phyloP scores from a whole-genome alignment of 2,797 vertebrate species.

The Numenius phaeopus region DNA sequence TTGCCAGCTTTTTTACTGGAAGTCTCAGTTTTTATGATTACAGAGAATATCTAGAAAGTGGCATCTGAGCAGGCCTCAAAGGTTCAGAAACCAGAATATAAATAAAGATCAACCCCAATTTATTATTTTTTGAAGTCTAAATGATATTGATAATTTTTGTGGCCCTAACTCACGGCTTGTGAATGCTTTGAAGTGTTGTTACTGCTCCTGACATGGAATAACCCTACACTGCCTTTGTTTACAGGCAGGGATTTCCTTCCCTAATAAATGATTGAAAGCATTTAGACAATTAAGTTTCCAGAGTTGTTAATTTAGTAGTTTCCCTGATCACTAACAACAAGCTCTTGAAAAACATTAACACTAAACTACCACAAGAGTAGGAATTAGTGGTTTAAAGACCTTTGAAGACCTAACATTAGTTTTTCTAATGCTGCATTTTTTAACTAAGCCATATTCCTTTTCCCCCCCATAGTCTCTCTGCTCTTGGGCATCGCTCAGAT shows the following conservation, averaged over 20 bases:
- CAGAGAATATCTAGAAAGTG: not conserved
- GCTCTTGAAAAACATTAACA: not conserved
- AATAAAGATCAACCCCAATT: not conserved
- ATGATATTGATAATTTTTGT: not conserved
- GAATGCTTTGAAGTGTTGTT: not conserved
- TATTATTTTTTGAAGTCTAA: not conserved
- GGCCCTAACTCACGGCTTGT: not conserved
- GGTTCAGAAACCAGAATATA: not conserved
- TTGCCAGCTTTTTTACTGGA: not conserved
- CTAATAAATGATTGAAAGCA: conserved; percentile 37
- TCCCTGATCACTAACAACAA: not conserved
- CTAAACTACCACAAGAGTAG: not conserved
- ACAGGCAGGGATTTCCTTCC: conserved; percentile 46
- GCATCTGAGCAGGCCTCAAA: not conserved
- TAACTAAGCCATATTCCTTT: not conserved
- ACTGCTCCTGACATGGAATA: not conserved
- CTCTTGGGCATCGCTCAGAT: not conserved
- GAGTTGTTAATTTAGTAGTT: conserved; percentile 12
- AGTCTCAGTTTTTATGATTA: not conserved
- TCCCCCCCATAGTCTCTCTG: not conserved
- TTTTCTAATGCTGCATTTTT: not conserved
- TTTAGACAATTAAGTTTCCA: conserved; percentile 33
- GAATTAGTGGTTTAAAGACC: not conserved
- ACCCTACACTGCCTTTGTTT: not conserved
- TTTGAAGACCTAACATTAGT: not conserved